Evolutionary conservation across 2,113 vertebrate species (phyloP).

Genomic region (Python bivittatus): DNA sequence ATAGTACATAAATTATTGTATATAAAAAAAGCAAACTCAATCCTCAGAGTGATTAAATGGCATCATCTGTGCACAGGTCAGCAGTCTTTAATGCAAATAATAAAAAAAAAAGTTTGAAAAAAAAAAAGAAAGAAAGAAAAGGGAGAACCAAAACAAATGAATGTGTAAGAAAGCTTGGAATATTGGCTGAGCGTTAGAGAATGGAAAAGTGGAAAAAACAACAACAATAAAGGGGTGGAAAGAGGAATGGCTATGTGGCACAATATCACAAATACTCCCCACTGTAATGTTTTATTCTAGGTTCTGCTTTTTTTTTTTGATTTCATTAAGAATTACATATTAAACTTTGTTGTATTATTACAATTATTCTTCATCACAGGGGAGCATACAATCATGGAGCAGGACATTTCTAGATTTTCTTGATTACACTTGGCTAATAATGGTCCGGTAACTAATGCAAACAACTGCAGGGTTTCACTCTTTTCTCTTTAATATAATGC

Average conservation of each 20-base stretch:
- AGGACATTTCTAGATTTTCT: not conserved
- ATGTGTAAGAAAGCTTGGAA: not conserved
- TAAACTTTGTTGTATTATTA: not conserved
- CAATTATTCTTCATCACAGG: not conserved
- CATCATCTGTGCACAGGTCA: not conserved
- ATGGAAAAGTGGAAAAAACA: not conserved
- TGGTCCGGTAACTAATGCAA: not conserved
- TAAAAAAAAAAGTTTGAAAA: not conserved
- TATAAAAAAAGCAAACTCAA: not conserved
- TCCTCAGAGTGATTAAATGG: not conserved
- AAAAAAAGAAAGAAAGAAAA: not conserved
- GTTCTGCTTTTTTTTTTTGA: not conserved
- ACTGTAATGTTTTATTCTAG: not conserved
- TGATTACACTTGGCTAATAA: not conserved
- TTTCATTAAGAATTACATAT: not conserved
- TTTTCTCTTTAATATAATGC: slow-evolving; percentile 32
- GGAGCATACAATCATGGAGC: not conserved
- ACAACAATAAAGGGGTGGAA: not conserved
- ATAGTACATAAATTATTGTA: not conserved
- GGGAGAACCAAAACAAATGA: not conserved
- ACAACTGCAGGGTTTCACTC: slow-evolving; percentile 28
- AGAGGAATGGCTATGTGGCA: not conserved
- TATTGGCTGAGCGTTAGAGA: not conserved
- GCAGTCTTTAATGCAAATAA: not conserved
- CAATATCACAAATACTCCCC: not conserved